These are phyloP conservation scores for Folsomia candida DNA, from an alignment of 2,888 invertebrate species.

Conservation along the genomic window DNA sequence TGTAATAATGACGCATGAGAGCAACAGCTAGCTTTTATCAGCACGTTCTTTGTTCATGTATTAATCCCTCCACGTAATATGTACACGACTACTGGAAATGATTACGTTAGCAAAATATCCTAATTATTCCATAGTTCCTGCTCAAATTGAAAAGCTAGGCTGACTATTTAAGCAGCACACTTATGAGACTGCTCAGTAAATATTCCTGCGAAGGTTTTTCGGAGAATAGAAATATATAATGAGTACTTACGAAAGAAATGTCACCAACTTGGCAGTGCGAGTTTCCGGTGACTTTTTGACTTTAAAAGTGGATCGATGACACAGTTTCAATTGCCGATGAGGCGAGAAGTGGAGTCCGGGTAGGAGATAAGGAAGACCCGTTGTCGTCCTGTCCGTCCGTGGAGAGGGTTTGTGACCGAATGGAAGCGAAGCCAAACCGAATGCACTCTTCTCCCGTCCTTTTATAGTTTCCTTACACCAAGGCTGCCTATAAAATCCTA, in stretches of 20 bases:
- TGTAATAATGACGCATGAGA: too few species aligned
- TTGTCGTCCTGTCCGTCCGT: conserved; percentile 13
- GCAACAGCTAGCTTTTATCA: too few species aligned
- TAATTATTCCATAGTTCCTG: too few species aligned
- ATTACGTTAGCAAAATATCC: too few species aligned
- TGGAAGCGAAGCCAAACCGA: conserved; percentile 43
- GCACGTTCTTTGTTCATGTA: too few species aligned
- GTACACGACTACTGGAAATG: too few species aligned
- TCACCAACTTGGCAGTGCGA: neutral
- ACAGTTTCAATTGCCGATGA: neutral
- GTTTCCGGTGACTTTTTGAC: neutral
- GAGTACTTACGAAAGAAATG: neutral
- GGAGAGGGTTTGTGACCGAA: conserved; percentile 32
- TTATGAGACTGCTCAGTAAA: too few species aligned
- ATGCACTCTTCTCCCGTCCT: conserved; percentile 33
- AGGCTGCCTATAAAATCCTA: too few species aligned
- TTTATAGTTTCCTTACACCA: conserved; percentile 31
- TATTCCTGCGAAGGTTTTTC: too few species aligned
- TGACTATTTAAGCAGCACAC: too few species aligned
- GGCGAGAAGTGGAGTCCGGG: conserved; percentile 3
- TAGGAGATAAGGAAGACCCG: conserved; percentile 11
- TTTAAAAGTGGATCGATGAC: neutral
- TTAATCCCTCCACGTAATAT: too few species aligned
- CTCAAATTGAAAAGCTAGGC: too few species aligned
- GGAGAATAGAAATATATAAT: neutral